phyloP scores from a whole-genome alignment of 2,888 invertebrate species.

The Idaea aversata region DNA sequence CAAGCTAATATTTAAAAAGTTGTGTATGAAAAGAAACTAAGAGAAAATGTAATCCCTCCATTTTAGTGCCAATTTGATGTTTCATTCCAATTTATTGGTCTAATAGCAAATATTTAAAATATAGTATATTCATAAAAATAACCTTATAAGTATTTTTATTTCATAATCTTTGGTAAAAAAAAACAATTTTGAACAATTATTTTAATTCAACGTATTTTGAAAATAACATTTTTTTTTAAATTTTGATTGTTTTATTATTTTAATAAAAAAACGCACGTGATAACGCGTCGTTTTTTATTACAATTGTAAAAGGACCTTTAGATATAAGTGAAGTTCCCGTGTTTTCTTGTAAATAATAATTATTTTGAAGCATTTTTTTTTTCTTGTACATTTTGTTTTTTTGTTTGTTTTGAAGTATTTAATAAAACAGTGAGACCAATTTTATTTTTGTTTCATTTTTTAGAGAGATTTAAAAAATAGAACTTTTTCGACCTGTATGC shows the following conservation, averaged over 20 bases:
- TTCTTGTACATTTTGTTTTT: constrained; percentile 44
- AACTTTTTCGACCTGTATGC: no score
- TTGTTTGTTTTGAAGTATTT: constrained; percentile 53
- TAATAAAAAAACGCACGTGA: not conserved
- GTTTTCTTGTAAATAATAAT: constrained; percentile 52
- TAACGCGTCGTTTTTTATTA: constrained; percentile 3
- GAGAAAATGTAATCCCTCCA: constrained; percentile 65
- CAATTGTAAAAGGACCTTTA: constrained; percentile 16
- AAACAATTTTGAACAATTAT: constrained; percentile 26
- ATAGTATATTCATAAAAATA: constrained; percentile 27
- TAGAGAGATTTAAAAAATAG: not conserved
- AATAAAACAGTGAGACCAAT: constrained; percentile 59
- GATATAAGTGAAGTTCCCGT: constrained; percentile 15
- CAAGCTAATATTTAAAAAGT: constrained; percentile 19
- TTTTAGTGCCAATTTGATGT: constrained; percentile 67
- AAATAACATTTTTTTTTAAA: not conserved
- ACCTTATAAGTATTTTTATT: constrained; percentile 34
- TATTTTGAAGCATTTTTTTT: constrained; percentile 18
- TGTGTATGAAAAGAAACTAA: constrained; percentile 15
- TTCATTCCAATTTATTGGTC: constrained; percentile 48
- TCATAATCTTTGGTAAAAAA: no score
- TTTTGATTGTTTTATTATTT: not conserved
- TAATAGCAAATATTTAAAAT: constrained; percentile 30
- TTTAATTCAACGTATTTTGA: constrained; percentile 13
- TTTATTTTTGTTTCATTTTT: constrained; percentile 36